A percentile compares a stretch with the other conserved stretches of the same genome.
Evolutionary conservation across 2,797 vertebrate genomes (phyloP).

Genomic region (Oreochromis mossambicus): DNA sequence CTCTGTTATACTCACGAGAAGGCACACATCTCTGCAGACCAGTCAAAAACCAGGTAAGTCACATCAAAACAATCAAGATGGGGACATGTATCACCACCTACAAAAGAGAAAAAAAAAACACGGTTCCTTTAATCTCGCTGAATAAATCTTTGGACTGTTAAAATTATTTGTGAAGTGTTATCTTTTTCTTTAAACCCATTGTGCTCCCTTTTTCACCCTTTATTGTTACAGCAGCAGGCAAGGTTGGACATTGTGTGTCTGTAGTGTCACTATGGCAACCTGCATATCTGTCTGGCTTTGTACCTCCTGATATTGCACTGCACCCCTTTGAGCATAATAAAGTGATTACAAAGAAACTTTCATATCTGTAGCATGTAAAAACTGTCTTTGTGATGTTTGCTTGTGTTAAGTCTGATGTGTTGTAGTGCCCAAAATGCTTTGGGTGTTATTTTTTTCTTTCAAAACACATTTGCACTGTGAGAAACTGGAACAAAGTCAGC

Average conservation of each 20-base stretch:
- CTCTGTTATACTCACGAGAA: background rate
- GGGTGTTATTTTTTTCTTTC: background rate
- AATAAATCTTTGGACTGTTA: background rate
- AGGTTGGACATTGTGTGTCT: background rate
- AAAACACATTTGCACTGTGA: background rate
- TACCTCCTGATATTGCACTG: background rate
- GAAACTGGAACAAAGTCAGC: background rate
- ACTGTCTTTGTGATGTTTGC: background rate
- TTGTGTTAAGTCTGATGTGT: background rate
- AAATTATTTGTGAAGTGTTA: background rate
- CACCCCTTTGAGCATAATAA: background rate
- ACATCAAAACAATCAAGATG: background rate
- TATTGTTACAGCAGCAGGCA: background rate
- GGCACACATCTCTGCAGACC: background rate
- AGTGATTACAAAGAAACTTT: background rate
- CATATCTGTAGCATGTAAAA: background rate
- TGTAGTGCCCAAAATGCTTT: rapidly evolving
- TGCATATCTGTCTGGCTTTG: background rate
- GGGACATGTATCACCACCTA: background rate
- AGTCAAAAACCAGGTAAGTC: background rate
- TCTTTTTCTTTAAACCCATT: background rate
- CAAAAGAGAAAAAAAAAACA: background rate
- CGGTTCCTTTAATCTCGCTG: rapidly evolving
- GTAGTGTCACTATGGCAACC: conserved; percentile 18
- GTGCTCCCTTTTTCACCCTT: background rate